Percentiles rank a stretch among this genome's conserved stretches.
Evolutionary conservation across 2,797 vertebrate genomes (phyloP).

Genomic region (Triplophysa bombifrons): DNA sequence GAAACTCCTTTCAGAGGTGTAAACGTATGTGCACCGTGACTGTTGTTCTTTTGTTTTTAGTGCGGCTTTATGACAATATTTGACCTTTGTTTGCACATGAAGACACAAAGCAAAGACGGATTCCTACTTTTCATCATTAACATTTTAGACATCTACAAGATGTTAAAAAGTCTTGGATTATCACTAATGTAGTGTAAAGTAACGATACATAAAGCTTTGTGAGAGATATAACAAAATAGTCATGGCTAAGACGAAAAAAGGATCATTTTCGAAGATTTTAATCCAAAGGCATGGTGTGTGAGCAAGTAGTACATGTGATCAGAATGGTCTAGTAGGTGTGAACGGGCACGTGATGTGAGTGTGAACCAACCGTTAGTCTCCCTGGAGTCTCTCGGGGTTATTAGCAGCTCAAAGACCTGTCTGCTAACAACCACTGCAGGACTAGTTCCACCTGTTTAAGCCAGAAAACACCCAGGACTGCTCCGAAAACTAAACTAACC

Average conservation of each 20-base stretch:
- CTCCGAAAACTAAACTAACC: constrained; percentile 31
- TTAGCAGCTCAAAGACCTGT: constrained; percentile 54
- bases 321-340: constrained; percentile 24
- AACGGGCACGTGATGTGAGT: constrained; percentile 15
- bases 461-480: constrained; percentile 30
- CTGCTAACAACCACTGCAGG: constrained; percentile 18
- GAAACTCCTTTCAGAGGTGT: constrained; percentile 24
- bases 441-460: constrained; percentile 59
- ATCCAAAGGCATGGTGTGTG: not conserved
- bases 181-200: not conserved
- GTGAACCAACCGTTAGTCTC: constrained; percentile 8
- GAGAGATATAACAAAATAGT: not conserved
- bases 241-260: not conserved
- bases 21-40: constrained; percentile 14
- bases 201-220: not conserved
- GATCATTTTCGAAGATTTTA: not conserved
- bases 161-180: not conserved
- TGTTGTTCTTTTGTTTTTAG: constrained; percentile 38
- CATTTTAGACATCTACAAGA: not conserved
- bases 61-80: constrained; percentile 1
- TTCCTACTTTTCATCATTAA: constrained; percentile 32
- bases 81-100: constrained; percentile 13
- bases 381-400: constrained; percentile 41
- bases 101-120: not conserved
- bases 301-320: not conserved